Conservation (phyloP, 2,113 vertebrate species). For the Chlorodrepanis virens region DNA sequence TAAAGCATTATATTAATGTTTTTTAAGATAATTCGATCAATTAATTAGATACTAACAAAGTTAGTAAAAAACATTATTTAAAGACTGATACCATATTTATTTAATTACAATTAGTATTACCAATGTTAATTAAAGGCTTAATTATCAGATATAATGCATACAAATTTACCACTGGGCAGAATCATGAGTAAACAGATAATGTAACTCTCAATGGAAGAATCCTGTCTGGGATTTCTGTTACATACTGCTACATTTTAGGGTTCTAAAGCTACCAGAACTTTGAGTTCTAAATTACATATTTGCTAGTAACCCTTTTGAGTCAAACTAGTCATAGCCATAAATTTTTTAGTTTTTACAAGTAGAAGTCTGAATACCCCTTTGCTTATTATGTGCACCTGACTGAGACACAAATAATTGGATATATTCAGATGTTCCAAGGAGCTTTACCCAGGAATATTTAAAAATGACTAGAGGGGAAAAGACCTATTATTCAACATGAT, state of each 20-base stretch:
- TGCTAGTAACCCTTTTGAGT: not conserved
- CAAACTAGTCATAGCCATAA: not conserved
- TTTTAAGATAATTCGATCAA: slow-evolving; percentile 12
- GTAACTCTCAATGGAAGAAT: not conserved
- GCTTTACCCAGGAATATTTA: not conserved
- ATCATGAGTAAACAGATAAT: not conserved
- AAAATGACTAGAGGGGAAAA: not conserved
- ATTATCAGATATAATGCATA: not conserved
- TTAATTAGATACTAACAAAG: slow-evolving; percentile 21
- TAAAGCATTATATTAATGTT: slow-evolving; percentile 32
- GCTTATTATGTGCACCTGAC: not conserved
- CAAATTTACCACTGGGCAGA: not conserved
- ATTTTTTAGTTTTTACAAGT: not conserved
- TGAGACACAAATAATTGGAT: not conserved
- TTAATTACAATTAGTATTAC: not conserved
- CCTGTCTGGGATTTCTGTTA: not conserved
- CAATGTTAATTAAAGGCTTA: slow-evolving; percentile 24
- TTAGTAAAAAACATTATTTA: slow-evolving; percentile 20
- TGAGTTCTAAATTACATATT: not conserved
- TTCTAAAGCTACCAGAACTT: not conserved
- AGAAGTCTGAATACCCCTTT: not conserved
- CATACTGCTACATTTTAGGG: not conserved
- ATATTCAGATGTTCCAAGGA: not conserved
- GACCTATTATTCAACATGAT: not conserved
- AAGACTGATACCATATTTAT: not conserved